Base-by-base conservation (phyloP, 2,113 vertebrate genomes). In the Corydoras maculifer region DNA sequence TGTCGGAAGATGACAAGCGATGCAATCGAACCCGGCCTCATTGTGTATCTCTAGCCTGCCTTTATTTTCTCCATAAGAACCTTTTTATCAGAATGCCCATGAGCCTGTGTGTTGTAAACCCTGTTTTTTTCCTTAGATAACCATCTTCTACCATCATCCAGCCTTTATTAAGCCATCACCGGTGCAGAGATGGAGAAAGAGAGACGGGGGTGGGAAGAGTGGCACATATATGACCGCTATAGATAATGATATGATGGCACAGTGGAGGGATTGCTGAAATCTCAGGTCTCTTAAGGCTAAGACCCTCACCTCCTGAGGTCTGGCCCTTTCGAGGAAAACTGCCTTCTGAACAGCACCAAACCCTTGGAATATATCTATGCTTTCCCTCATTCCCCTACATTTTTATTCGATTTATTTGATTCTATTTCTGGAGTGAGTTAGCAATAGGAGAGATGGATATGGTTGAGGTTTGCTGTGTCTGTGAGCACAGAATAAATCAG, bases 21-120 rank as follows among this genome's bases (percentile, higher is more conserved):
- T 86, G 82, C 78, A 82, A 86, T 86, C 83, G 13, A 62, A 70
- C 69, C 65, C 54, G 77, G 76, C 77, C 75, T 68, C 82, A 84
- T 80, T 79, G 77, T 67, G 25, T 60, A 62, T 61, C 32, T 72
- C 60, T 63, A 55, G 14, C 49, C 57, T 68, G 63, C 48, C 32
- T 10, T 58, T 68, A 59, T 53, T 68, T 6, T 8, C 55, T 30
- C 59, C 70, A 32, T 9, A 30, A 51, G 63, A 70, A 65, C 35
- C 58, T 48, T 75, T 81, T 72, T 74, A 73, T 73, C 18, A 3
- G 30, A 61, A 59, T 9, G 75, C 30, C 80, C 82, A 81, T 80
- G 83, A 83, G 84, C 83, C 78, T 76, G 78, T 79, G 73, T 74
- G 72, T 60, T 79, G 50, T 75, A 83, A 79, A 77, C 75, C 69